A percentile compares a stretch with the other conserved stretches of the same genome.
phyloP scores from a whole-genome alignment of 1,140 invertebrate genomes.

The Teleopsis dalmanni region DNA sequence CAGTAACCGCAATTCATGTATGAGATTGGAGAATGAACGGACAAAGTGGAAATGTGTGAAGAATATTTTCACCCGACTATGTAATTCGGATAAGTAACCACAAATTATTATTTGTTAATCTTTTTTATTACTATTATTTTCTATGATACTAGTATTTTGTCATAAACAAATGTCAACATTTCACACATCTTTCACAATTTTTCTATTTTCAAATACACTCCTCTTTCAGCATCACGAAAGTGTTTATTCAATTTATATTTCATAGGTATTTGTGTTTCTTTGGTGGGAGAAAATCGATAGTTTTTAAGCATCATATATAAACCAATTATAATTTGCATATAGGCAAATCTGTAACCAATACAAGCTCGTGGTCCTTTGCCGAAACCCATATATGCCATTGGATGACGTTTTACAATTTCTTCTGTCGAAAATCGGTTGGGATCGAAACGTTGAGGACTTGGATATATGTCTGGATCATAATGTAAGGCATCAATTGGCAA shows the following conservation, averaged over 20 bases:
- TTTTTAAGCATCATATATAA: constrained; percentile 32
- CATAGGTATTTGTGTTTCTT: constrained; percentile 17
- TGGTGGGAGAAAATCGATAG: constrained; percentile 20
- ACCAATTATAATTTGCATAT: constrained; percentile 39
- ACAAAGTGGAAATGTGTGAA: too few relatives aligned
- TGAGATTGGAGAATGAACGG: too few relatives aligned
- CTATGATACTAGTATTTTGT: too few relatives aligned
- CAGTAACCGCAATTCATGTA: too few relatives aligned
- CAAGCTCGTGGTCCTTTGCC: constrained; percentile 48
- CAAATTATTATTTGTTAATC: too few relatives aligned
- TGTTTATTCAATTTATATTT: constrained; percentile 13
- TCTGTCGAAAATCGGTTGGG: constrained; percentile 50
- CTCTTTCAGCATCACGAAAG: constrained; percentile 20
- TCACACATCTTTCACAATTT: too few relatives aligned
- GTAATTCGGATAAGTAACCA: too few relatives aligned
- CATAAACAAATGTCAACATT: too few relatives aligned
- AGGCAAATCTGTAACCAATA: constrained; percentile 43
- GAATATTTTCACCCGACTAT: too few relatives aligned
- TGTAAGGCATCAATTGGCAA: constrained; percentile 54
- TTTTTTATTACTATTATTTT: too few relatives aligned
- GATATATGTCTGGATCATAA: constrained; percentile 48
- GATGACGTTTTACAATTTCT: constrained; percentile 37
- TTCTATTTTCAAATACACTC: constrained; percentile 26
- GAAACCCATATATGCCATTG: constrained; percentile 49
- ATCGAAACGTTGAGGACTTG: constrained; percentile 50